Evolutionary conservation across 2,888 invertebrate species (phyloP).

Genomic region (Temnothorax ravouxi): DNA sequence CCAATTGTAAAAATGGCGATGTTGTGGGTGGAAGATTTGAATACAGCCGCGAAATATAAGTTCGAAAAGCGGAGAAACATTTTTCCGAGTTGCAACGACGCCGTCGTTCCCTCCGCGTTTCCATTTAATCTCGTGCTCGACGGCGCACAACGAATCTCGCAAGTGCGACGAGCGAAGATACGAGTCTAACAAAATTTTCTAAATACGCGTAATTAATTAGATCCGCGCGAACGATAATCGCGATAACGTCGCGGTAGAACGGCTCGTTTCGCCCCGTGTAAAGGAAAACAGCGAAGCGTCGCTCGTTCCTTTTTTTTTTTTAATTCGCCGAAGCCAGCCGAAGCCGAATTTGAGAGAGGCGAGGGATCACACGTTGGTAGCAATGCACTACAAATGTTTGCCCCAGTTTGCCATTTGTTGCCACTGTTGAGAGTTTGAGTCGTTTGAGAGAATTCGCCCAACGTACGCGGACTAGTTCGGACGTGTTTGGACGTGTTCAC

Average conservation of each 20-base stretch:
- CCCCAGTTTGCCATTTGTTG: conserved; percentile 31
- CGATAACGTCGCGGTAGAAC: not conserved
- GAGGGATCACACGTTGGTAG: conserved; percentile 49
- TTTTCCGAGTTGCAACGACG: not conserved
- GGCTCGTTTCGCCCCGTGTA: not conserved
- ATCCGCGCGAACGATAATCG: not conserved
- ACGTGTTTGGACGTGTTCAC: too few relatives aligned
- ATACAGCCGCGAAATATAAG: conserved; percentile 29
- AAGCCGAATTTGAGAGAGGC: not conserved
- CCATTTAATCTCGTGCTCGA: not conserved
- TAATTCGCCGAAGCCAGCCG: not conserved
- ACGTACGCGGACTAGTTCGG: too few relatives aligned
- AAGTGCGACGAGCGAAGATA: too few relatives aligned
- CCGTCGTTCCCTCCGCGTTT: not conserved
- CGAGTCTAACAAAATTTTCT: not conserved
- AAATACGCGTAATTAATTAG: not conserved
- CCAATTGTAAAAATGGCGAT: conserved; percentile 24
- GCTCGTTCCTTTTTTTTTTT: not conserved
- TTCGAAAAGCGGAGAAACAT: conserved; percentile 3
- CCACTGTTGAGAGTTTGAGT: not conserved
- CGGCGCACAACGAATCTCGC: not conserved
- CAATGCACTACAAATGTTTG: conserved; percentile 43
- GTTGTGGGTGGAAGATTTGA: not conserved
- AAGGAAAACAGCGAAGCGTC: not conserved
- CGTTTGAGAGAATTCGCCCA: too few relatives aligned